These are phyloP conservation scores for Drepana falcataria DNA, from an alignment of 2,888 invertebrate genomes.

Conservation along the genomic window DNA sequence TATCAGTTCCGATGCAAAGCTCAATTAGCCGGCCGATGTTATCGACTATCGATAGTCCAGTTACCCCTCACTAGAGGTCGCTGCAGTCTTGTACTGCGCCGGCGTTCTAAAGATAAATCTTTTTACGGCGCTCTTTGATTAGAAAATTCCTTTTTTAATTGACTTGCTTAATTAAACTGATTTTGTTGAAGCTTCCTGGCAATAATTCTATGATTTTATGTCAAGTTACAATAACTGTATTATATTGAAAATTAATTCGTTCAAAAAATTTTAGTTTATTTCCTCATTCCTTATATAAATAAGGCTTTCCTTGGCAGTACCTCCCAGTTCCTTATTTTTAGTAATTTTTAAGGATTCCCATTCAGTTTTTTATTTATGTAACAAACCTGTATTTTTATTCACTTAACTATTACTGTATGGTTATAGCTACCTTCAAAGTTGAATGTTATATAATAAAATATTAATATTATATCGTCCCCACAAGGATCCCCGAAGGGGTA, in stretches of 20 bases:
- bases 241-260: conserved; percentile 2
- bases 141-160: conserved; percentile 74
- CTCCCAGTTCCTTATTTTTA: no score
- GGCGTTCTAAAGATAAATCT: conserved; percentile 62
- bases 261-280: not conserved
- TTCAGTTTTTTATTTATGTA: no score
- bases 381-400: no score
- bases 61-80: conserved; percentile 46
- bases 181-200: conserved; percentile 34
- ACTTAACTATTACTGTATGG: no score
- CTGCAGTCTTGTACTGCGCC: conserved; percentile 30
- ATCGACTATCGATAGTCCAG: conserved; percentile 47
- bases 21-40: conserved; percentile 21
- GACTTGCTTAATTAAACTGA: conserved; percentile 57
- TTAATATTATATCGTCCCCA: no score
- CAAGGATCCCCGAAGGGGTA: no score
- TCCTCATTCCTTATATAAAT: no score
- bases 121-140: conserved; percentile 69
- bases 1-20: not conserved
- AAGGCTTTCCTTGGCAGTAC: no score
- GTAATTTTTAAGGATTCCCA: no score
- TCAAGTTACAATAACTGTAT: not conserved
- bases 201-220: conserved; percentile 16
- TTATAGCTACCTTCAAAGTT: no score
- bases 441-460: no score